Evolutionary conservation across 2,888 invertebrate genomes (phyloP), one percentile per base, ranked within the genome.

Genomic region (Caradrina clavipalpis): DNA sequence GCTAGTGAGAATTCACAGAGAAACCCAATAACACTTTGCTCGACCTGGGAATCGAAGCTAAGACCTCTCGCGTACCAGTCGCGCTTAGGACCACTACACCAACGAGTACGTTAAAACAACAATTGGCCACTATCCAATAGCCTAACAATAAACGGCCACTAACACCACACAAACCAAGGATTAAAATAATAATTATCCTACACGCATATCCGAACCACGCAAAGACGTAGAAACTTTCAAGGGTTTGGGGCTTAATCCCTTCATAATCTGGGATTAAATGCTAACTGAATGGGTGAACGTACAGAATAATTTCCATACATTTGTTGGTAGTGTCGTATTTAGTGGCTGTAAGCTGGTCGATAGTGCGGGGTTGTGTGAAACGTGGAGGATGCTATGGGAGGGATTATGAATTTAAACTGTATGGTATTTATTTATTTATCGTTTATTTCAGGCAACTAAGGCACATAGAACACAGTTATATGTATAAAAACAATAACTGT

Each of bases 241-340:
- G 76, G 77, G 74, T 80, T 73, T 70, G 71, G 71, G 76, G 65
- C 78, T 70, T 80, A 85, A 87, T 86, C 72, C 85, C 79, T 78
- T 82, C 80, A 83, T 88, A 88, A 88, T 86, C 88, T 82, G 26
- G 89, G 90, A 88, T 89, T 88, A 88, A 86, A 78, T 80, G 85
- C 84, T 84, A 86, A 87, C 87, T 86, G 82, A 83, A 86, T 82
- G 83, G 82, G 72, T 80, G 82, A 69, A 47, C 76, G 82, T 84
- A 74, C 76, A 74, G 87, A 84, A 88, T 87, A 88, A 89, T 90
- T 90, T 89, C 89, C 88, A 87, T 90, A 90, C 86, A 89, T 90
- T 87, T 87, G 87, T 83, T 80, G 74, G 76, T 81, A 76, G 86
- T 82, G 82, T 87, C 83, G 87, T 86, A 87, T 89, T 89, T 88